Conservation (phyloP, 2,888 invertebrate genomes). For the Tiliacea aurago region DNA sequence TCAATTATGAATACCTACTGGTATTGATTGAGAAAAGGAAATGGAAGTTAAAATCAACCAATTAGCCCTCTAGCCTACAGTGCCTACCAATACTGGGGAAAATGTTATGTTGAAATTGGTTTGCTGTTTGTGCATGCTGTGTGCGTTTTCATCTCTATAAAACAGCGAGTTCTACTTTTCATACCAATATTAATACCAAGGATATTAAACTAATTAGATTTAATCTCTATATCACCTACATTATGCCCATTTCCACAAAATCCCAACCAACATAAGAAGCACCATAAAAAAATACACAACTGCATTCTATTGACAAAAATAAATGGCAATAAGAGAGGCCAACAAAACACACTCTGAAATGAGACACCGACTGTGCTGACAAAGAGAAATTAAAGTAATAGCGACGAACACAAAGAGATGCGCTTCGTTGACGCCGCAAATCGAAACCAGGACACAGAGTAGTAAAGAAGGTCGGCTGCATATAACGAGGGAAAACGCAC, state of each 20-base stretch:
- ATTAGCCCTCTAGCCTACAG: neutral
- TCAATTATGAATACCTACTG: neutral
- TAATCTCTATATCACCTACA: neutral
- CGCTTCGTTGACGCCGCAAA: slow-evolving; percentile 68
- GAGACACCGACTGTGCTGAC: slow-evolving; percentile 53
- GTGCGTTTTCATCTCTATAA: neutral
- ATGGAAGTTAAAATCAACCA: neutral
- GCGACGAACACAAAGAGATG: slow-evolving; percentile 52
- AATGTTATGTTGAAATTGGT: neutral
- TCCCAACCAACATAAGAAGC: neutral
- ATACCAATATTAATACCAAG: neutral
- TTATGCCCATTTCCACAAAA: neutral
- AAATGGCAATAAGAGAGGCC: slow-evolving; percentile 39
- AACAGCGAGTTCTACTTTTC: no score
- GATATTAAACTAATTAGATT: neutral
- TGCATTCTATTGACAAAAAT: slow-evolving; percentile 37
- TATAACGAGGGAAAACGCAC: neutral
- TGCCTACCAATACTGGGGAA: neutral
- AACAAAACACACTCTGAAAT: slow-evolving; percentile 59
- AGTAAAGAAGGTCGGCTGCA: slow-evolving; percentile 3
- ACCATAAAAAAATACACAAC: neutral
- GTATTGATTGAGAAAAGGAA: neutral
- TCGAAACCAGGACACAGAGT: slow-evolving; percentile 66
- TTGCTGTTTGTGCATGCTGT: neutral
- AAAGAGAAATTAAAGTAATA: slow-evolving; percentile 72